phyloP scores from a whole-genome alignment of 2,113 vertebrate species.

The Synodontis membranacea region DNA sequence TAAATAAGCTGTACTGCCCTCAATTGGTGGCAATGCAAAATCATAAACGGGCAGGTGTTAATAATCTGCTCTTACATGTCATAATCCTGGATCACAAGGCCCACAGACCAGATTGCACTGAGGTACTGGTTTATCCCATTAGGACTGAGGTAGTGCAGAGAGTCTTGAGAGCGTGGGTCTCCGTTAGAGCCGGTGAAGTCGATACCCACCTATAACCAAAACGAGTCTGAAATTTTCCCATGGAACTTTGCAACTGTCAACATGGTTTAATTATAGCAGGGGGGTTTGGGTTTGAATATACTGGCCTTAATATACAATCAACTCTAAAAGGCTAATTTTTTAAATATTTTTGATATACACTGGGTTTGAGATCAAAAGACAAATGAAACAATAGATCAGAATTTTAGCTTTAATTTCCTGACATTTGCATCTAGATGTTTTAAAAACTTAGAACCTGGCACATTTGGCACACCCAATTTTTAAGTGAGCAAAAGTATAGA shows the following conservation, averaged over 20 bases:
- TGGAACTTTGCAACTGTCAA: neutral
- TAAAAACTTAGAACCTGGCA: neutral
- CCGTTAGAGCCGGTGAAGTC: conserved; percentile 95
- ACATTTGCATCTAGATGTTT: neutral
- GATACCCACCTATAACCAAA: conserved; percentile 79
- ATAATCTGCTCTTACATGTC: conserved; percentile 73
- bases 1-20: neutral
- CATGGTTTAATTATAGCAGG: neutral
- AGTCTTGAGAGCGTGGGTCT: conserved; percentile 86
- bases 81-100: conserved; percentile 90
- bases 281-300: neutral
- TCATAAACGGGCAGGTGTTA: neutral
- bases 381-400: neutral
- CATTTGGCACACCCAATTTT: neutral
- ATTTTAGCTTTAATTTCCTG: neutral
- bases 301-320: neutral
- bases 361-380: neutral
- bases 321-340: neutral
- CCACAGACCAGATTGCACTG: conserved; percentile 88
- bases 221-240: neutral
- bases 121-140: conserved; percentile 89
- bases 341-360: neutral
- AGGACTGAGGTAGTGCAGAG: conserved; percentile 88
- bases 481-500: neutral
- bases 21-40: neutral